Conservation (phyloP, 2,113 vertebrate genomes). For the Thoracochromis brauschi region DNA sequence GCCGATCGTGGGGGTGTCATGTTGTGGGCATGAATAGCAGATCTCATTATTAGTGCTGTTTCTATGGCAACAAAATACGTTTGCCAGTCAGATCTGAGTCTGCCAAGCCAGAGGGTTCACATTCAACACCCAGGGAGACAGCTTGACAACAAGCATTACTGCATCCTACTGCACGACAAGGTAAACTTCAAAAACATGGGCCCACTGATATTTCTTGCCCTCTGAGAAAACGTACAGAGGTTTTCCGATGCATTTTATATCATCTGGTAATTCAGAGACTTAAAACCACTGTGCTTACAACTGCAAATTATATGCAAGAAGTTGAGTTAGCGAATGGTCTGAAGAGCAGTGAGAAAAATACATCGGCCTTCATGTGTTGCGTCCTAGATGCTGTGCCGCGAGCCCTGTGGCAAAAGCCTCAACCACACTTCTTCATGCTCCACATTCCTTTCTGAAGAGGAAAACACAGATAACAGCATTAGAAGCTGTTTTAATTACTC, state of each 20-base stretch:
- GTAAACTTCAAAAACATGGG: neutral
- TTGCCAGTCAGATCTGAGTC: slow-evolving; percentile 17
- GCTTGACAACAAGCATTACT: neutral
- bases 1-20: neutral
- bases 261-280: neutral
- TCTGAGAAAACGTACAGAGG: neutral
- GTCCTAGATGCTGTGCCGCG: neutral
- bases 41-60: slow-evolving; percentile 52
- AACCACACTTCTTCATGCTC: neutral
- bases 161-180: neutral
- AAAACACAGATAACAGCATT: neutral
- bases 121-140: neutral
- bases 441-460: neutral
- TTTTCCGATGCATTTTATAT: neutral
- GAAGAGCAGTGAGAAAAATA: neutral
- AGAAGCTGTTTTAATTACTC: neutral
- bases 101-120: slow-evolving; percentile 1
- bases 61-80: slow-evolving; percentile 58
- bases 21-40: slow-evolving; percentile 51
- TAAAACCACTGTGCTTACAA: neutral
- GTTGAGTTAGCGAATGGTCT: neutral
- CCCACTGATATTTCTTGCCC: neutral
- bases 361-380: neutral
- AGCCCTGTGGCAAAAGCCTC: neutral
- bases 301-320: neutral